These are phyloP conservation scores for Acridotheres tristis DNA, from an alignment of 2,797 vertebrate genomes.

Conservation along the genomic window DNA sequence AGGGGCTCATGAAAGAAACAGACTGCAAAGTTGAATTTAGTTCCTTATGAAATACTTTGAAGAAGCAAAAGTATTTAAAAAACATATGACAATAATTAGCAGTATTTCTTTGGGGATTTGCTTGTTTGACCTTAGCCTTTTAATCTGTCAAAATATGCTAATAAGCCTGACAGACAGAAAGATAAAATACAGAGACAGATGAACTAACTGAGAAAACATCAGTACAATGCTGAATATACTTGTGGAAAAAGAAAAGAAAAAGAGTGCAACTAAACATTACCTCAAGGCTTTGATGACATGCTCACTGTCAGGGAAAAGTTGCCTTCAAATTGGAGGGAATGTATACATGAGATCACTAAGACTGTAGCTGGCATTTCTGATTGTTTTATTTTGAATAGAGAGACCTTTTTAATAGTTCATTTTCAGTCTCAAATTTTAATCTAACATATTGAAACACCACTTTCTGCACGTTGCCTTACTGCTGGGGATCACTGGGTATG, in stretches of 20 bases:
- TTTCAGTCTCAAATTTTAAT: not conserved
- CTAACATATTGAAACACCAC: not conserved
- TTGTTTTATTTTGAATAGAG: not conserved
- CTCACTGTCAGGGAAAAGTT: not conserved
- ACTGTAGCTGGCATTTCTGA: not conserved
- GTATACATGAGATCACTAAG: not conserved
- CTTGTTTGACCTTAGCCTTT: slow-evolving; percentile 80
- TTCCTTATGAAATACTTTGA: slow-evolving; percentile 75
- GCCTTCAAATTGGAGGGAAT: not conserved
- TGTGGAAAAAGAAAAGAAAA: slow-evolving; percentile 24
- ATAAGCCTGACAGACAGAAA: slow-evolving; percentile 74
- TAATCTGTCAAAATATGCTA: slow-evolving; percentile 80
- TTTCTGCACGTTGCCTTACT: not conserved
- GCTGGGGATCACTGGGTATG: not conserved
- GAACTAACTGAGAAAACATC: slow-evolving; percentile 57
- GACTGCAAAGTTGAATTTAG: slow-evolving; percentile 68
- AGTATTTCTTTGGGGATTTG: slow-evolving; percentile 78
- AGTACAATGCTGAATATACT: slow-evolving; percentile 59
- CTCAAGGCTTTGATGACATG: slow-evolving; percentile 32
- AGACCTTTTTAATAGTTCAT: not conserved
- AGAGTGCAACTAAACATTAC: slow-evolving; percentile 42
- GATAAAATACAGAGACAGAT: slow-evolving; percentile 71
- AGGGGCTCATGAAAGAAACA: slow-evolving; percentile 61
- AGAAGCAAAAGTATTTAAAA: slow-evolving; percentile 77
- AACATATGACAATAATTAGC: slow-evolving; percentile 79